These are phyloP conservation scores for Papilio glaucus DNA, from an alignment of 1,140 invertebrate species.

Conservation along the genomic window DNA sequence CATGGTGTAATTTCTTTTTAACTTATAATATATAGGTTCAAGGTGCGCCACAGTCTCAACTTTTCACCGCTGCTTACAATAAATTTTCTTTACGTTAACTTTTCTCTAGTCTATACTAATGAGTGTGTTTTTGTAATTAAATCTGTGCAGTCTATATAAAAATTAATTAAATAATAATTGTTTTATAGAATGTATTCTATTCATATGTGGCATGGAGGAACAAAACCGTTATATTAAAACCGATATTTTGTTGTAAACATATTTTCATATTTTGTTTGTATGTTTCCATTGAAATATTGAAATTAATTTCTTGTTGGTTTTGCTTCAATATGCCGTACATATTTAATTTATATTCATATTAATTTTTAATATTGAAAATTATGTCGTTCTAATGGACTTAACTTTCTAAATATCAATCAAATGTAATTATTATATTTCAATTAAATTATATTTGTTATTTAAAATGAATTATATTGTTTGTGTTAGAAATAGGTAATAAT, in stretches of 20 bases:
- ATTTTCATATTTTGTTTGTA: neutral
- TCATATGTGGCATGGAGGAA: neutral
- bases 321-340: neutral
- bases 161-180: neutral
- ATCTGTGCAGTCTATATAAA: conserved; percentile 9
- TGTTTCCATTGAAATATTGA: neutral
- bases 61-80: neutral
- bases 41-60: neutral
- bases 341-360: neutral
- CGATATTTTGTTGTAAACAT: neutral
- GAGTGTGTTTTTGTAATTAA: conserved; percentile 2
- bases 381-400: neutral
- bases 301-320: too few relatives aligned
- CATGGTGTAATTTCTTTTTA: neutral
- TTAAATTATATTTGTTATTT: neutral
- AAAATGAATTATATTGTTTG: conserved; percentile 6
- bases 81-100: neutral
- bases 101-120: conserved; percentile 16
- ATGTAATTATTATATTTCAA: neutral
- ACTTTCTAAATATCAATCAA: neutral
- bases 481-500: conserved; percentile 8
- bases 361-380: conserved; percentile 7
- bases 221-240: too few relatives aligned
- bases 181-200: neutral
- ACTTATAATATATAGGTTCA: neutral